phyloP scores from a whole-genome alignment of 2,113 vertebrate genomes.

The Sapayoa aenigma region DNA sequence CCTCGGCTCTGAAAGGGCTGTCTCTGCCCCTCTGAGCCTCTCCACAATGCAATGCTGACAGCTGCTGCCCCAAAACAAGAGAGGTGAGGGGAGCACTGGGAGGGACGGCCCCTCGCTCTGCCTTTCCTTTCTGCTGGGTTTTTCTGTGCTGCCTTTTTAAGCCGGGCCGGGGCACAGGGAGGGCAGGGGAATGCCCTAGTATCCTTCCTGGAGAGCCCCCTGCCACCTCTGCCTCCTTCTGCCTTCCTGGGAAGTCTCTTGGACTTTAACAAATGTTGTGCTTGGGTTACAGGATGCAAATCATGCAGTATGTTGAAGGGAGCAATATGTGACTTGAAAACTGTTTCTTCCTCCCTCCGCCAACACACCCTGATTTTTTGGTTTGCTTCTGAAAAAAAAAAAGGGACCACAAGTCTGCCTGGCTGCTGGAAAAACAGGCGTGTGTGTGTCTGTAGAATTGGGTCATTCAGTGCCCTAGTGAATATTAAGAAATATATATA shows the following conservation, averaged over 20 bases:
- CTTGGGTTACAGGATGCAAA: not conserved
- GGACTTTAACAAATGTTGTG: not conserved
- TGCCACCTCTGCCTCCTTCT: fast-evolving
- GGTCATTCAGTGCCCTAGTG: not conserved
- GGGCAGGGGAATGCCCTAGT: not conserved
- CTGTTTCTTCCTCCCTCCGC: not conserved
- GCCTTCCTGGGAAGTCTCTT: not conserved
- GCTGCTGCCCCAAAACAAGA: not conserved
- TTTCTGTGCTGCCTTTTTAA: not conserved
- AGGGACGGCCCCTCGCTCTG: fast-evolving
- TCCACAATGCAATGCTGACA: not conserved
- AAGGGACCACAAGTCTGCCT: fast-evolving
- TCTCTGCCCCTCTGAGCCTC: not conserved
- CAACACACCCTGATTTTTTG: not conserved
- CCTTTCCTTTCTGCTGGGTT: not conserved
- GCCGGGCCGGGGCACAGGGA: fast-evolving
- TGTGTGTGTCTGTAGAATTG: not conserved
- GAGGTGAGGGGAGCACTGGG: fast-evolving
- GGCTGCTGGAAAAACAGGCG: not conserved
- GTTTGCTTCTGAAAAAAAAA: not conserved
- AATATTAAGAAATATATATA: not conserved
- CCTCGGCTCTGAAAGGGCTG: not conserved
- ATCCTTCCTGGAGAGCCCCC: not conserved
- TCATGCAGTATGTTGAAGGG: not conserved
- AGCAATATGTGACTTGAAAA: not conserved